These are phyloP conservation scores for Acholoe squamosa DNA, from an alignment of 2,888 invertebrate genomes.

Conservation along the genomic window DNA sequence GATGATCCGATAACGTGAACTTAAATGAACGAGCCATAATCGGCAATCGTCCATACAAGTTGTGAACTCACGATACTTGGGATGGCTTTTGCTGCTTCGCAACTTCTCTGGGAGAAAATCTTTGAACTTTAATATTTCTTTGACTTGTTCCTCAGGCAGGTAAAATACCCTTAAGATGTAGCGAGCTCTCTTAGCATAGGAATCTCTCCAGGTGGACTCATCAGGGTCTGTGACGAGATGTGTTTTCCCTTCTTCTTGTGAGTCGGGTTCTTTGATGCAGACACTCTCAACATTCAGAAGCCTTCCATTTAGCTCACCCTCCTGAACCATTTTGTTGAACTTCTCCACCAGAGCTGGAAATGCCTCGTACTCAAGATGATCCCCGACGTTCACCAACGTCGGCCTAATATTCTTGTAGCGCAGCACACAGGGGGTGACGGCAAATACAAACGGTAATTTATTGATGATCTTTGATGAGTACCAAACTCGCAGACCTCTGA, in stretches of 20 bases:
- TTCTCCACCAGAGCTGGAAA: constrained; percentile 42
- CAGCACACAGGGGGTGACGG: constrained; percentile 50
- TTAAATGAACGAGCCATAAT: constrained; percentile 59
- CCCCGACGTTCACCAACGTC: constrained; percentile 22
- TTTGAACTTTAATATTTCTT: constrained; percentile 22
- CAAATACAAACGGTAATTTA: constrained; percentile 55
- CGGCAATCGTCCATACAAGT: constrained; percentile 61
- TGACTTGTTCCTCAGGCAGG: constrained; percentile 32
- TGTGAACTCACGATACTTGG: constrained; percentile 57
- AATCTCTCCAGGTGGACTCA: constrained; percentile 58
- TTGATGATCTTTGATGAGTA: constrained; percentile 62
- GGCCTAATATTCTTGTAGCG: constrained; percentile 40
- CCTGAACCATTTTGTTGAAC: constrained; percentile 14
- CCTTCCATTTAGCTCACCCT: constrained; percentile 13
- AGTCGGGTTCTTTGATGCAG: constrained; percentile 48
- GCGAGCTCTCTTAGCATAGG: constrained; percentile 34
- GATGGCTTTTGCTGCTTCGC: neutral
- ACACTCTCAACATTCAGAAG: constrained; percentile 63
- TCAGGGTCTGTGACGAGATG: constrained; percentile 39
- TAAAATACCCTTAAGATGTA: constrained; percentile 23
- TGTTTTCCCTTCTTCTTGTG: neutral
- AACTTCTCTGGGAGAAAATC: constrained; percentile 55
- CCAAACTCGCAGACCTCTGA: constrained; percentile 61
- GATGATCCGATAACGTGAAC: neutral
- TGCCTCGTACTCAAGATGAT: constrained; percentile 26